phyloP scores from a whole-genome alignment of 1,140 invertebrate species.

The Ptiloglossa arizonensis region DNA sequence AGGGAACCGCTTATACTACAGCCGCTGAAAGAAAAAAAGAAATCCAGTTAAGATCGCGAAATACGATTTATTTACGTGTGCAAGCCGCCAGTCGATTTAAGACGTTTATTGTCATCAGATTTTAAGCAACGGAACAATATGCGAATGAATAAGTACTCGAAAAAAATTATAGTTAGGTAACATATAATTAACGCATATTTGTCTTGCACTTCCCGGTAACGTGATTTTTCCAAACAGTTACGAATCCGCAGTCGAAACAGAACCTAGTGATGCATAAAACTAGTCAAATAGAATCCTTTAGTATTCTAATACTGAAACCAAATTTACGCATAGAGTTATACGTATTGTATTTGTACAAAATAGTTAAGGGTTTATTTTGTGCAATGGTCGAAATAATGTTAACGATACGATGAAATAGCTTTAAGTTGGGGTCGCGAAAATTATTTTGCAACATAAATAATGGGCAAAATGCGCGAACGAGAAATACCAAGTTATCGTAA shows the following conservation, averaged over 20 bases:
- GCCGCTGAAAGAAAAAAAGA: background rate
- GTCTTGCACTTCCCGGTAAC: slow-evolving; percentile 50
- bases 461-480: slow-evolving; percentile 1
- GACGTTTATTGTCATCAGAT: slow-evolving; percentile 1
- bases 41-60: background rate
- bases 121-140: background rate
- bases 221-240: slow-evolving; percentile 58
- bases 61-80: background rate
- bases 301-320: slow-evolving; percentile 58
- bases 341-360: slow-evolving; percentile 58
- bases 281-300: slow-evolving; percentile 72
- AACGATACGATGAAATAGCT: slow-evolving; percentile 42
- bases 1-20: slow-evolving; percentile 6
- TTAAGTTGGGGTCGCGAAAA: slow-evolving; percentile 23
- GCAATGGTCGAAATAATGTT: slow-evolving; percentile 58
- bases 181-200: slow-evolving; percentile 33
- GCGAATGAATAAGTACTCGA: slow-evolving; percentile 18
- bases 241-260: slow-evolving; percentile 44
- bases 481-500: slow-evolving; percentile 6
- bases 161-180: slow-evolving; percentile 26
- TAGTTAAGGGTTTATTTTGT: slow-evolving; percentile 60
- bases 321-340: slow-evolving; percentile 55
- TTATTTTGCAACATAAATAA: background rate
- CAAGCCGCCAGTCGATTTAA: background rate
- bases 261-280: slow-evolving; percentile 75